Evolutionary conservation across 2,113 vertebrate species (phyloP), one percentile per base, ranked within the genome.

Genomic region (Pseudorhombus dupliciocellatus): DNA sequence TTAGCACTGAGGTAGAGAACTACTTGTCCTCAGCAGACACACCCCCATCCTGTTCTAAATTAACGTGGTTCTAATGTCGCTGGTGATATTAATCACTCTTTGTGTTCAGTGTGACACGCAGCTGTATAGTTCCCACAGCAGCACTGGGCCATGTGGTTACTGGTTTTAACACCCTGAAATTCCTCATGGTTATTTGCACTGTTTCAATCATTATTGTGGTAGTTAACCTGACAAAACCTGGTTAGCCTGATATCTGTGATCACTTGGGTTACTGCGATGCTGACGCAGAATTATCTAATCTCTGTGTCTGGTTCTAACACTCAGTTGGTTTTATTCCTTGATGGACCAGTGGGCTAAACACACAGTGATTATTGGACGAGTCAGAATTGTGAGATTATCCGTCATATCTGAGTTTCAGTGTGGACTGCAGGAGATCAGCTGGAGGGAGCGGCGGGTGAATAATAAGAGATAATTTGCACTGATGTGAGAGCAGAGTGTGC

Each of bases 401-500:
- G 14, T 50, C 46, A n/a, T n/a, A 48, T 48, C 7, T 48, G 46
- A 48, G 46, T 48, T 7, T n/a, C 12, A 0, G 18, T n/a, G 46
- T n/a, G 46, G 46, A 18, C 1, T n/a, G 18, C 46, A 48, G 46
- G 18, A 7, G 46, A 50, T 50, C 46, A n/a, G 46, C 46, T 21
- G 20, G 12, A n/a, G 46, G 46, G 46, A 20, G 20, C 18, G 46
- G 46, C 2, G 46, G 46, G 46, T 20, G 46, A 50, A 50, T n/a
- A n/a, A n/a, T 9, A 4, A 9, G 20, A 21, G 46, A n/a, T 50
- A n/a, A 50, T 50, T 50, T 50, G 46, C 46, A 5, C 46, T 50
- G 46, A n/a, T 50, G 46, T n/a, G 46, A 50, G 46, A 50, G 20
- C 20, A 50, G 46, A 50, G 20, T 50, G 46, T 22, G 71, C 60